Evolutionary conservation across 2,888 invertebrate species (phyloP).

Genomic region (Lepidocyrtinus sp.): DNA sequence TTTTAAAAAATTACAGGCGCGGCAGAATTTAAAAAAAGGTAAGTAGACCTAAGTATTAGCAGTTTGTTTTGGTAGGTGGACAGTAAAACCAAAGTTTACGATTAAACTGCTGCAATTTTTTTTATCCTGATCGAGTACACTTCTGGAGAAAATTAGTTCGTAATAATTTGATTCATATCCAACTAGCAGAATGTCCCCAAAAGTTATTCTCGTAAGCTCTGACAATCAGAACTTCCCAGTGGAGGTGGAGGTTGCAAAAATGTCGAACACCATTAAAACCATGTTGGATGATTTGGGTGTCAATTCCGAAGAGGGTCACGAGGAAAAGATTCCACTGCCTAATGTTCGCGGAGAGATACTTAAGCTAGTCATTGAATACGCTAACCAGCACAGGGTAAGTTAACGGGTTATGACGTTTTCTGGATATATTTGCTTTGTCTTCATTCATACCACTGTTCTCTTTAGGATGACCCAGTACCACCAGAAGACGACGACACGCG

Average conservation of each 20-base stretch:
- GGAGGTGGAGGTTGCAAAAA: conserved; percentile 97
- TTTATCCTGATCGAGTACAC: too few relatives aligned
- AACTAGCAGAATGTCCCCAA: conserved; percentile 85
- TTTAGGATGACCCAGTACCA: conserved; percentile 93
- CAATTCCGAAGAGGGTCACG: conserved; percentile 95
- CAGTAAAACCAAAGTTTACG: too few relatives aligned
- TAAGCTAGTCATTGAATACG: conserved; percentile 93
- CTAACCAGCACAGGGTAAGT: conserved; percentile 85
- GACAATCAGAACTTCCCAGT: conserved; percentile 97
- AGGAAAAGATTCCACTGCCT: conserved; percentile 95
- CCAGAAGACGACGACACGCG: conserved; percentile 98
- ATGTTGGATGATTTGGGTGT: conserved; percentile 91
- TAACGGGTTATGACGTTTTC: not conserved
- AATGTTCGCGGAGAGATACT: conserved; percentile 98
- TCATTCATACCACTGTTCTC: too few relatives aligned
- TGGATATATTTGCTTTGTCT: conserved; percentile 19
- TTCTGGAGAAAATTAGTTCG: too few relatives aligned
- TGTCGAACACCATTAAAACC: conserved; percentile 97
- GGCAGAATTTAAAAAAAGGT: too few relatives aligned
- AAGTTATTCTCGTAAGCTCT: conserved; percentile 93
- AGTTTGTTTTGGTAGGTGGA: too few relatives aligned
- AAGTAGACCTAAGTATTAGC: too few relatives aligned
- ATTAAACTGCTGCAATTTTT: too few relatives aligned
- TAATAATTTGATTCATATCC: too few relatives aligned
- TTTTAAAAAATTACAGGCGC: too few relatives aligned